A percentile compares a stretch with the other conserved stretches of the same genome.
These are phyloP conservation scores for Agonopterix heracliana DNA, from an alignment of 2,888 invertebrate species.

Conservation along the genomic window DNA sequence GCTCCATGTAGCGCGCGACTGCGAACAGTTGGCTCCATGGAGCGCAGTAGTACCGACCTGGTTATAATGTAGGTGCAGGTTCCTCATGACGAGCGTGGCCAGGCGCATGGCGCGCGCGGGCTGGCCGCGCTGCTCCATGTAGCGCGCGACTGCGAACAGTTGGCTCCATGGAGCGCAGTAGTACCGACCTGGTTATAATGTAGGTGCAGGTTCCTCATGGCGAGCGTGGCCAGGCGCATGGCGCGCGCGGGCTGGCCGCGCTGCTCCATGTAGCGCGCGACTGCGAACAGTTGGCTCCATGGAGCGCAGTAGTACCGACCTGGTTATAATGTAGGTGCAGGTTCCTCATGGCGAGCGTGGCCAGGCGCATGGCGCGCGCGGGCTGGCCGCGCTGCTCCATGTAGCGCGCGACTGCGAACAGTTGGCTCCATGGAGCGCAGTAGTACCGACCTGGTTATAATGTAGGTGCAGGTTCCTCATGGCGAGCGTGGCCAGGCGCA, in stretches of 20 bases:
- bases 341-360: constrained; percentile 88
- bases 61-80: constrained; percentile 88
- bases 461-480: constrained; percentile 90
- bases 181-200: constrained; percentile 84
- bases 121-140: constrained; percentile 90
- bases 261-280: constrained; percentile 92
- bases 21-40: constrained; percentile 83
- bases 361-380: constrained; percentile 87
- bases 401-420: constrained; percentile 90
- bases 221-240: constrained; percentile 86
- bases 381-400: constrained; percentile 91
- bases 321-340: constrained; percentile 90
- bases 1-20: constrained; percentile 91
- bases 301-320: constrained; percentile 42
- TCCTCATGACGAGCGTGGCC: constrained; percentile 88
- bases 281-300: constrained; percentile 85
- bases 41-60: constrained; percentile 66
- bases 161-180: constrained; percentile 63
- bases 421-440: constrained; percentile 68
- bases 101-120: constrained; percentile 89
- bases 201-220: constrained; percentile 88
- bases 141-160: constrained; percentile 88
- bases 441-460: constrained; percentile 81
- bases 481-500: constrained; percentile 86
- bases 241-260: constrained; percentile 88